A percentile compares a stretch with the other conserved stretches of the same genome.
phyloP scores from a whole-genome alignment of 2,797 vertebrate genomes.

The Molossus molossus region DNA sequence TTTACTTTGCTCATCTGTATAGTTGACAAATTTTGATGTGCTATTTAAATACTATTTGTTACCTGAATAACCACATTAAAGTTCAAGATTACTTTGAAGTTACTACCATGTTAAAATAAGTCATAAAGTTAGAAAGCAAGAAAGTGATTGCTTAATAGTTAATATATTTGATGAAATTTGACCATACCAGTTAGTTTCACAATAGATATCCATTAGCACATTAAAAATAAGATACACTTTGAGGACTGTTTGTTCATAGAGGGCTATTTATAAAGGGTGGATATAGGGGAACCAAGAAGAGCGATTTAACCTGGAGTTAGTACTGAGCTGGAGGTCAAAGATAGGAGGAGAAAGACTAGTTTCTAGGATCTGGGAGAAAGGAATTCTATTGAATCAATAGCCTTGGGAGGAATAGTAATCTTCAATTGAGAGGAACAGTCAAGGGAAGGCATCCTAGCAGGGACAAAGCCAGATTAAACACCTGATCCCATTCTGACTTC shows the following conservation, averaged over 20 bases:
- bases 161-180: constrained; percentile 39
- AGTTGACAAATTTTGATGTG: constrained; percentile 60
- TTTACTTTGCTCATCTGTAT: constrained; percentile 71
- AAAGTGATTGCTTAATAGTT: neutral
- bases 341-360: neutral
- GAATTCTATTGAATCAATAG: neutral
- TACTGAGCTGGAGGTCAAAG: neutral
- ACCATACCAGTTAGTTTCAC: neutral
- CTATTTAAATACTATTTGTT: constrained; percentile 29
- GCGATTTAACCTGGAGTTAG: neutral
- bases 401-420: neutral
- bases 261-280: neutral
- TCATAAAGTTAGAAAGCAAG: constrained; percentile 18
- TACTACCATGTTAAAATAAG: constrained; percentile 46
- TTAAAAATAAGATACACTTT: neutral
- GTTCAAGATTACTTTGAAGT: constrained; percentile 62
- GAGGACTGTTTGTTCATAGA: neutral
- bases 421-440: neutral
- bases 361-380: neutral
- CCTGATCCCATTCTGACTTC: neutral
- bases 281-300: neutral
- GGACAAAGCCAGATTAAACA: neutral
- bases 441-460: neutral
- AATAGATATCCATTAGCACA: neutral
- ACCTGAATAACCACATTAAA: constrained; percentile 15